Conservation (phyloP, 2,888 invertebrate genomes). For the Xanthorhoe designata region DNA sequence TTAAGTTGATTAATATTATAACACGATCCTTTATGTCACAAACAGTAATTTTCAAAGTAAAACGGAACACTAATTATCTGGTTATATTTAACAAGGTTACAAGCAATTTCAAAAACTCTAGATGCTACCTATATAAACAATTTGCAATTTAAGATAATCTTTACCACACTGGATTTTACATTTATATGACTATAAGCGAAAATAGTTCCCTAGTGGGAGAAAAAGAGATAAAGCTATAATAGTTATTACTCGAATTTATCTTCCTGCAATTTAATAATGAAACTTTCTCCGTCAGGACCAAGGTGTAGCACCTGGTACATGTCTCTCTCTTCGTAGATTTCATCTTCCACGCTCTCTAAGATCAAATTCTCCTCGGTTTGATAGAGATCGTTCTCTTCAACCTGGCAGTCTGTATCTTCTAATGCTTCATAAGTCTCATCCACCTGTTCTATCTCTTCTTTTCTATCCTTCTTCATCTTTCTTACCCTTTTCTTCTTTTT, state of each 20-base stretch:
- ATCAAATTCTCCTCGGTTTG: conserved; percentile 20
- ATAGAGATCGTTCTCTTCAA: conserved; percentile 5
- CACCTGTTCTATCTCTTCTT: neutral
- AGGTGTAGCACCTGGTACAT: conserved; percentile 28
- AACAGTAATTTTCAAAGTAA: neutral
- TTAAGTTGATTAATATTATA: neutral
- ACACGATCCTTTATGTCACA: neutral
- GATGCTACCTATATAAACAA: neutral
- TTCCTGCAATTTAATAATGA: conserved; percentile 16
- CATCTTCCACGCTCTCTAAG: conserved; percentile 23
- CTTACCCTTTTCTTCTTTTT: neutral
- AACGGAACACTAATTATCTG: neutral
- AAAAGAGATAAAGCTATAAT: neutral
- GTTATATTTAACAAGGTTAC: too few relatives aligned
- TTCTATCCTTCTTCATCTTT: neutral
- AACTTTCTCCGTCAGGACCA: conserved; percentile 18
- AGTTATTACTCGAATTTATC: neutral
- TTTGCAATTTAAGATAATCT: neutral
- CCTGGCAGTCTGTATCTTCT: neutral
- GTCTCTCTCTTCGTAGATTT: conserved; percentile 15
- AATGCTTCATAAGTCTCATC: neutral
- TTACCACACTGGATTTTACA: neutral
- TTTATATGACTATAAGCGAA: neutral
- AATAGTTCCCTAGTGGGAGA: neutral
- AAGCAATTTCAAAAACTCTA: neutral